Evolutionary conservation across 2,113 vertebrate species (phyloP).

Genomic region (Protomyctophum bolini): DNA sequence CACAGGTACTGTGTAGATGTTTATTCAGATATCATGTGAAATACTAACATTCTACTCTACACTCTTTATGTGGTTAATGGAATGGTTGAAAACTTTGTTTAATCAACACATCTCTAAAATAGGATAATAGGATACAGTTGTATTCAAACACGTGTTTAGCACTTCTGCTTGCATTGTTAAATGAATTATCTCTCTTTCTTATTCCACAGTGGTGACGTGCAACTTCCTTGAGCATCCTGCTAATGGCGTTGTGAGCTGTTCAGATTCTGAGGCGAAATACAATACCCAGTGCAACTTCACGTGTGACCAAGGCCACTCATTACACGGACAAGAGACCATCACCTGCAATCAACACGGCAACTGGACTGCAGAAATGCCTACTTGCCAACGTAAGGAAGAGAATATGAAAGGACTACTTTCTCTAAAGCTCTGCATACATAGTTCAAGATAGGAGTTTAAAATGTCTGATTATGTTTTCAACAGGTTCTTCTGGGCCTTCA

Average conservation of each 20-base stretch:
- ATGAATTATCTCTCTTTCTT: background rate
- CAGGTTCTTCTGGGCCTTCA: constrained; percentile 43
- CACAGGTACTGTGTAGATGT: constrained; percentile 49
- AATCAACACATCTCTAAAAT: no score
- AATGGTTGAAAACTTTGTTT: background rate
- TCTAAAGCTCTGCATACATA: background rate
- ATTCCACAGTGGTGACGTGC: constrained; percentile 63
- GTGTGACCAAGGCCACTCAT: constrained; percentile 55
- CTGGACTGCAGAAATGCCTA: constrained; percentile 66
- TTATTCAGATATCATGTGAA: background rate
- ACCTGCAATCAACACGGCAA: constrained; percentile 64
- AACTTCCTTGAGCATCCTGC: constrained; percentile 43
- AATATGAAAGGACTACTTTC: background rate
- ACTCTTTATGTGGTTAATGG: background rate
- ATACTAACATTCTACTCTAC: background rate
- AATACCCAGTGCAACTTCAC: constrained; percentile 66
- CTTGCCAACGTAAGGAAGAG: constrained; percentile 65
- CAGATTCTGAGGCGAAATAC: constrained; percentile 33
- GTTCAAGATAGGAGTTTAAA: background rate
- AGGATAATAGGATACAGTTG: no score
- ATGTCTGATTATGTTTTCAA: constrained; percentile 14
- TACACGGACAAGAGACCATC: constrained; percentile 53
- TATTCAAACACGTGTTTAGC: no score
- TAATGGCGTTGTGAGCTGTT: constrained; percentile 66
- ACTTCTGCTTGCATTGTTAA: background rate